Conservation (phyloP, 2,888 invertebrate species). For the Phorcus lineatus region DNA sequence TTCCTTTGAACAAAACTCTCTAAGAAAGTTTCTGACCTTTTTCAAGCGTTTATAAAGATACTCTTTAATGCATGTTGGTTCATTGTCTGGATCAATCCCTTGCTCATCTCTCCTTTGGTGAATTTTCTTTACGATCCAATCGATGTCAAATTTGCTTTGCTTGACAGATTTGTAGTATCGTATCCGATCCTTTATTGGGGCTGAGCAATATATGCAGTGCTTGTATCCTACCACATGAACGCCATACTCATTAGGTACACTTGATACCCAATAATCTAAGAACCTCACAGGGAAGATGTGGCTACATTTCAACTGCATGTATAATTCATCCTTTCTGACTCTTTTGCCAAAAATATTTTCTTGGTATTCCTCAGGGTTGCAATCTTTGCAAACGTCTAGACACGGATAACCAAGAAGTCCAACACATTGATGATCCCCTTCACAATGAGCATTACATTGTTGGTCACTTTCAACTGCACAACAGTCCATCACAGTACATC, state of each 20-base stretch:
- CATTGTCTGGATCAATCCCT: too few species aligned
- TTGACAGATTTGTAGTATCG: too few species aligned
- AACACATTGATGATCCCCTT: slow-evolving; percentile 80
- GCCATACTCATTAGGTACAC: slow-evolving; percentile 52
- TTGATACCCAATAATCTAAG: slow-evolving; percentile 76
- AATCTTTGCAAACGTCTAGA: slow-evolving; percentile 80
- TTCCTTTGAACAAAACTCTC: too few species aligned
- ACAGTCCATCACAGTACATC: slow-evolving; percentile 72
- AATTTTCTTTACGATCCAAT: too few species aligned
- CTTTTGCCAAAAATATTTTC: slow-evolving; percentile 71
- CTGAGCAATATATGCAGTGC: neutral
- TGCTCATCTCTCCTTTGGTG: too few species aligned
- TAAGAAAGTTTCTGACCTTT: too few species aligned
- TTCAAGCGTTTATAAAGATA: too few species aligned
- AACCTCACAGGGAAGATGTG: slow-evolving; percentile 71
- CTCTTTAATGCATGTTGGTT: too few species aligned
- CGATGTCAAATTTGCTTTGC: too few species aligned
- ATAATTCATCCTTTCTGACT: slow-evolving; percentile 61
- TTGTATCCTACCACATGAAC: neutral
- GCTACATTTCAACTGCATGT: slow-evolving; percentile 58
- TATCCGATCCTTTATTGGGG: neutral
- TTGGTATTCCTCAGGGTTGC: slow-evolving; percentile 73
- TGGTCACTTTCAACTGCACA: slow-evolving; percentile 70
- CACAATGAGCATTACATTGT: slow-evolving; percentile 69
- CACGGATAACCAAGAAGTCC: slow-evolving; percentile 85